phyloP scores from a whole-genome alignment of 1,140 invertebrate genomes.

The Papilio helenus region DNA sequence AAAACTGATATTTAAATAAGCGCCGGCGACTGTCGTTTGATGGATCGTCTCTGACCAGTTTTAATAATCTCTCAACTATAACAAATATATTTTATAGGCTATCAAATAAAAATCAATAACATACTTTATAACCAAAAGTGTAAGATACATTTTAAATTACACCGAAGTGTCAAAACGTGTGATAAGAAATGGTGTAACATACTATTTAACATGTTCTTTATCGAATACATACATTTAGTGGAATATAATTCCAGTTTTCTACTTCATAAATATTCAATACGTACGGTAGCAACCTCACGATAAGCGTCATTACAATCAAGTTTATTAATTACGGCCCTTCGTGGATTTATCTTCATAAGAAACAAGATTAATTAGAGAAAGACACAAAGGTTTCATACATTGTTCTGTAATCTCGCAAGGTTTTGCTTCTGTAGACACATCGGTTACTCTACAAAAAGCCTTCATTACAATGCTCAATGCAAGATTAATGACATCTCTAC shows the following conservation, averaged over 20 bases:
- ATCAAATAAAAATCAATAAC: constrained; percentile 35
- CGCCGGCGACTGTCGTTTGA: constrained; percentile 66
- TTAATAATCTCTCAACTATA: constrained; percentile 62
- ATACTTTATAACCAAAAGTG: constrained; percentile 29
- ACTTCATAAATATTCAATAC: constrained; percentile 45
- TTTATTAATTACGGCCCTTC: constrained; percentile 48
- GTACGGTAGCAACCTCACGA: constrained; percentile 41
- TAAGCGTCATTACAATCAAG: constrained; percentile 47
- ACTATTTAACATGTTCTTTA: constrained; percentile 50
- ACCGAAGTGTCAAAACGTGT: background rate
- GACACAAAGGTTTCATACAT: constrained; percentile 45
- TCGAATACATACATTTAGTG: constrained; percentile 45
- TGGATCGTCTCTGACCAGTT: constrained; percentile 72
- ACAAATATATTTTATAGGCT: constrained; percentile 35
- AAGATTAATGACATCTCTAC: constrained; percentile 75
- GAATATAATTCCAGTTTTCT: constrained; percentile 41
- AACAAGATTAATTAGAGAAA: constrained; percentile 60
- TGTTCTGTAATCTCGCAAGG: constrained; percentile 41
- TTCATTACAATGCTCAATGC: constrained; percentile 70
- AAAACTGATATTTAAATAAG: constrained; percentile 70
- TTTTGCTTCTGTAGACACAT: constrained; percentile 45
- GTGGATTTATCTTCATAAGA: constrained; percentile 41
- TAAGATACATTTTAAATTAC: constrained; percentile 35
- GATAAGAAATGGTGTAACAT: constrained; percentile 27
- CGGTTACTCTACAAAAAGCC: constrained; percentile 58